These are phyloP conservation scores for Sebastolobus alascanus DNA, from an alignment of 2,797 vertebrate species.

Conservation along the genomic window DNA sequence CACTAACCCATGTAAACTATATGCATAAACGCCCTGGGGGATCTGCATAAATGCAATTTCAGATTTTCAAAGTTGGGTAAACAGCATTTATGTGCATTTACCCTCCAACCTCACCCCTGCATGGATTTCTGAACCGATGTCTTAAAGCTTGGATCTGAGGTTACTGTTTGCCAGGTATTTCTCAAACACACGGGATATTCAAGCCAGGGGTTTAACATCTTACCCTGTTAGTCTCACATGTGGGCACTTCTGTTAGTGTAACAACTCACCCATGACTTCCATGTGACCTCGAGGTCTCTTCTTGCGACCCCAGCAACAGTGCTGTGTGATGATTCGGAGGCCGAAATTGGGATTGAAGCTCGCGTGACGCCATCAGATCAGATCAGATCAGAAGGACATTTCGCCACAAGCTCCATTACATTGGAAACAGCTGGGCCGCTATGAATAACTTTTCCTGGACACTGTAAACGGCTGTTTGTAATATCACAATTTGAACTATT, in stretches of 20 bases:
- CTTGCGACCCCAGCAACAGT: not conserved
- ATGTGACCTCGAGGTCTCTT: not conserved
- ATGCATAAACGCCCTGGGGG: constrained; percentile 12
- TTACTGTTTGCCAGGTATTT: not conserved
- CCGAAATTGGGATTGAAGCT: not conserved
- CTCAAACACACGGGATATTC: constrained; percentile 22
- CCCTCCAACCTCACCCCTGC: not conserved
- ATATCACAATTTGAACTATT: constrained; percentile 22
- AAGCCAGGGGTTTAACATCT: constrained; percentile 7
- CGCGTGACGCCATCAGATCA: not conserved
- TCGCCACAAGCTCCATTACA: not conserved
- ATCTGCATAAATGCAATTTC: constrained; percentile 42
- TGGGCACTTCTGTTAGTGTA: constrained; percentile 13
- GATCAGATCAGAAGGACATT: not conserved
- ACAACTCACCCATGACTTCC: constrained; percentile 6
- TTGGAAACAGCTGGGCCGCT: not conserved
- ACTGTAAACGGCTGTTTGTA: not conserved
- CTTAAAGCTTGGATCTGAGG: constrained; percentile 10
- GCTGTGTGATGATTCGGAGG: not conserved
- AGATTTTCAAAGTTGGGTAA: constrained; percentile 33
- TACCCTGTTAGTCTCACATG: constrained; percentile 4
- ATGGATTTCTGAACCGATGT: constrained; percentile 1
- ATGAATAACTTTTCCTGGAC: not conserved
- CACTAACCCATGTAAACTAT: constrained; percentile 38
- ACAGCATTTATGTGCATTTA: constrained; percentile 36